Conservation (phyloP, 2,113 vertebrate species). For the Leucoraja erinaceus region DNA sequence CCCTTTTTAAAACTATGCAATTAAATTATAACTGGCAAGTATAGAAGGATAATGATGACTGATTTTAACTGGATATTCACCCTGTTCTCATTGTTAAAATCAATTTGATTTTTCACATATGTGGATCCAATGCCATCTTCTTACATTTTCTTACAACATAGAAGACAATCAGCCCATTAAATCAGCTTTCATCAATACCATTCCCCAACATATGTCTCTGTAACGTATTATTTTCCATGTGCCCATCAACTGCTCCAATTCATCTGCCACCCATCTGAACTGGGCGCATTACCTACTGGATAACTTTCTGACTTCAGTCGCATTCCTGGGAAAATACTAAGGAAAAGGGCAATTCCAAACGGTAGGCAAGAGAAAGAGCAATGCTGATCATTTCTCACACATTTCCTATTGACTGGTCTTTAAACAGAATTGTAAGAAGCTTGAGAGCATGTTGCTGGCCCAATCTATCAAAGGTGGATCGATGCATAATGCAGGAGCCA, state of each 20-base stretch:
- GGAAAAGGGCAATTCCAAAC: neutral
- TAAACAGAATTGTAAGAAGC: slow-evolving; percentile 4
- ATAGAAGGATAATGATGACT: neutral
- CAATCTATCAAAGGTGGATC: slow-evolving; percentile 5
- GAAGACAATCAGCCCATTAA: no score
- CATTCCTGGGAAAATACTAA: neutral
- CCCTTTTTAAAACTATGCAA: neutral
- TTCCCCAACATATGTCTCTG: no score
- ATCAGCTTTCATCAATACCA: no score
- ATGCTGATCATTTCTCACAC: neutral
- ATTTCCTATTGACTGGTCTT: neutral
- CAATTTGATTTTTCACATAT: neutral
- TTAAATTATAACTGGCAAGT: neutral
- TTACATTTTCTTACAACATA: no score
- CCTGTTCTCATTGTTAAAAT: neutral
- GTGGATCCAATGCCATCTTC: no score
- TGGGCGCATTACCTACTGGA: neutral
- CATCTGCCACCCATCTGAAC: no score
- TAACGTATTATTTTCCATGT: no score
- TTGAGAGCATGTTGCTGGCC: neutral
- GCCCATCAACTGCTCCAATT: no score
- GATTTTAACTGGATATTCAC: neutral
- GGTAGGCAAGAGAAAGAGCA: neutral
- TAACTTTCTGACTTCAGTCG: neutral
- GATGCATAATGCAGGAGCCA: slow-evolving; percentile 8